phyloP scores from a whole-genome alignment of 2,797 vertebrate genomes.

The Anguilla marmorata region DNA sequence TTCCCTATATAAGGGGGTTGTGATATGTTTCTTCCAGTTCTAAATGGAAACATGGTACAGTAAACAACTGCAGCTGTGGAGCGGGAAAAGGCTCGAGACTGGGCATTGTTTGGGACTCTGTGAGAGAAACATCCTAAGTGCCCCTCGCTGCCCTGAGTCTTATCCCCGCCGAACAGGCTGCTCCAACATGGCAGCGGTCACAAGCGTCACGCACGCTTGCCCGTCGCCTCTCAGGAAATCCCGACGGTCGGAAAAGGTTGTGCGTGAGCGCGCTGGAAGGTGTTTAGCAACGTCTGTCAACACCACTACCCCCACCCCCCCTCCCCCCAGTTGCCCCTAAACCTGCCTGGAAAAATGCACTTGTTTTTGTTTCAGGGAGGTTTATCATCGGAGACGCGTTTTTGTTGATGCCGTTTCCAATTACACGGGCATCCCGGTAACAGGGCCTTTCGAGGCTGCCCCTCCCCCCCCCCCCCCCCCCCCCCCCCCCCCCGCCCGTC shows the following conservation, averaged over 20 bases:
- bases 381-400: slow-evolving; percentile 33
- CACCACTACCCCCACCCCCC: slow-evolving; percentile 18
- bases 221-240: slow-evolving; percentile 30
- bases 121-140: slow-evolving; percentile 21
- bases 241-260: slow-evolving; percentile 12
- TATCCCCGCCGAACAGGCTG: not conserved
- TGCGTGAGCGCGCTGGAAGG: not conserved
- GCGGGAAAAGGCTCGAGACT: slow-evolving; percentile 12
- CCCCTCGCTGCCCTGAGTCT: slow-evolving; percentile 28
- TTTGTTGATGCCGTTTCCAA: slow-evolving; percentile 33
- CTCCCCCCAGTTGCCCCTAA: slow-evolving; percentile 14
- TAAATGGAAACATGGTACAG: slow-evolving; percentile 55
- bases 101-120: slow-evolving; percentile 32
- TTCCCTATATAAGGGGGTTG: slow-evolving; percentile 64
- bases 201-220: slow-evolving; percentile 2
- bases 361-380: slow-evolving; percentile 25
- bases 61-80: slow-evolving; percentile 51
- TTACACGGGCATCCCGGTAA: slow-evolving; percentile 27
- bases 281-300: slow-evolving; percentile 17
- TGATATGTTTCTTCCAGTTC: slow-evolving; percentile 58
- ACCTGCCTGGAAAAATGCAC: slow-evolving; percentile 19
- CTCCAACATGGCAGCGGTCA: not conserved
- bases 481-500: not conserved
- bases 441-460: not conserved
- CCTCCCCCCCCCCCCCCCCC: not conserved